Evolutionary conservation across 2,888 invertebrate genomes (phyloP).

Genomic region (Tetranychus truncatus): DNA sequence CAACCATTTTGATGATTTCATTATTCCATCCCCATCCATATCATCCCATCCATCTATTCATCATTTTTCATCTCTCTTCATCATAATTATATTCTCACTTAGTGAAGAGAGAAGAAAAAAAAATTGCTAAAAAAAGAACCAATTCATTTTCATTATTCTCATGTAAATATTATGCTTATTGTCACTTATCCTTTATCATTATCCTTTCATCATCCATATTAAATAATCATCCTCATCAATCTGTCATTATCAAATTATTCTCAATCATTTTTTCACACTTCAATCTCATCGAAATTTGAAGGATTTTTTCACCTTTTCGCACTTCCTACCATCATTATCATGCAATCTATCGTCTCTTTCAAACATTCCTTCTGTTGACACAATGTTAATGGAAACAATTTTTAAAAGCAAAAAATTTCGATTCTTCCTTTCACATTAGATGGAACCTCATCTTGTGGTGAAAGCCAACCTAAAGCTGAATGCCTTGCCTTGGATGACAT

Average conservation of each 20-base stretch:
- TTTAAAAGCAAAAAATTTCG: background rate
- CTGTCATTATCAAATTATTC: background rate
- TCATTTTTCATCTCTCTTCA: background rate
- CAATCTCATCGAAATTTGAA: background rate
- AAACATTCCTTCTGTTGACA: no score
- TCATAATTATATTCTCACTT: background rate
- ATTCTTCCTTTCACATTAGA: background rate
- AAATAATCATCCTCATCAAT: background rate
- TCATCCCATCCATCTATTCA: background rate
- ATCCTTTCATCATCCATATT: background rate
- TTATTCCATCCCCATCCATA: background rate
- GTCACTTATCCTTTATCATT: background rate
- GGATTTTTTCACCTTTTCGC: background rate
- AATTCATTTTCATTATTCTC: background rate
- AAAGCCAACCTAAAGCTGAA: slow-evolving; percentile 5
- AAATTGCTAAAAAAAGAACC: background rate
- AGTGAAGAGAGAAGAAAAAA: no score
- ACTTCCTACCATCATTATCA: background rate
- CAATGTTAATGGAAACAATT: no score
- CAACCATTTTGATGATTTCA: background rate
- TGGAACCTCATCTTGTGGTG: slow-evolving; percentile 4
- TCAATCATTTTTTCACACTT: background rate
- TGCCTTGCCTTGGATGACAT: slow-evolving; percentile 10
- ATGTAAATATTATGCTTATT: background rate
- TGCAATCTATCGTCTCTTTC: background rate